Evolutionary conservation across 53 echinoderm and acorn worm species (phyloP), one percentile per base, ranked within the genome.

Genomic region (Antedon mediterranea): DNA sequence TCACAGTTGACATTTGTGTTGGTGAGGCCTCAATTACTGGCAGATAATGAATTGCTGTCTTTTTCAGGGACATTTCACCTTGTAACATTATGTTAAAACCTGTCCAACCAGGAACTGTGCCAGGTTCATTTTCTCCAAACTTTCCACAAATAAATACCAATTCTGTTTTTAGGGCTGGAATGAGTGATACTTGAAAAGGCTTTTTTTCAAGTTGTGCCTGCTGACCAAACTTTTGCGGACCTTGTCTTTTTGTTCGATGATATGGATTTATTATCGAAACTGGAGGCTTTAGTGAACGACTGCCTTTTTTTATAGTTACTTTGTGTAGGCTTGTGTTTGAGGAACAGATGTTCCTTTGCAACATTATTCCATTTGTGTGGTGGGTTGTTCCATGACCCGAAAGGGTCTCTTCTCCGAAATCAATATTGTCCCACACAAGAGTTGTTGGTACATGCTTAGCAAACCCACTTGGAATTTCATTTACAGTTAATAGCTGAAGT

Each of bases 21-120:
- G 82, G 76, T n/a, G 76, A 26, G 4, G 82, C 82, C 9, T 81
- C 82, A 13, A 76, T 57, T 2, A 82, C 82, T 32, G 82, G 82
- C 33, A 82, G 28, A 23, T 82, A 82, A 13, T 8, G 5, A 0
- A 82, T 30, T 28, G 77, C 32, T 31, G 82, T 76, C 33, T n/a
- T 76, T 77, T 30, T 76, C n/a, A 14, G 70, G 33, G 7, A 30
- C 20, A 23, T 77, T 28, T 2, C 32, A 28, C 71, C 27, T 31
- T 31, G 29, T 8, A n/a, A n/a, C n/a, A n/a, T 13, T 14, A 57
- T 76, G 32, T 82, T 82, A 30, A 32, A 77, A 26, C 82, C 77
- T 32, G 76, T 82, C 82, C 82, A 82, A 15, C 82, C 71, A 28
- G 82, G 82, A 13, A 4, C n/a, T 23, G 23, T 4, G 43, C 28